Conservation (phyloP, 2,888 invertebrate species). For the Dorcus hopei region DNA sequence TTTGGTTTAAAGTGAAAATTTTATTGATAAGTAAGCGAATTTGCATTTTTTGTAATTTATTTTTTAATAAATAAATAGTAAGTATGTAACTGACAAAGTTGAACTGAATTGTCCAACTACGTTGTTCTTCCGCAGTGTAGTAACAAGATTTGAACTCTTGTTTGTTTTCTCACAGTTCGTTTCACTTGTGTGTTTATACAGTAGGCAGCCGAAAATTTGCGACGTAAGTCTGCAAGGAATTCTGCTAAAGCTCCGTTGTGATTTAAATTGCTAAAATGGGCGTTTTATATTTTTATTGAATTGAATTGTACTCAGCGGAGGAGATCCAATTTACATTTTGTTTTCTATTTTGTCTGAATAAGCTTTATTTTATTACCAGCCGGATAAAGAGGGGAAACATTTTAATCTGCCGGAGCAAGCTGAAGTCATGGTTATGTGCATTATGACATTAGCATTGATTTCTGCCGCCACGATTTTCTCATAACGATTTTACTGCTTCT, state of each 20-base stretch:
- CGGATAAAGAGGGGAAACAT: constrained; percentile 25
- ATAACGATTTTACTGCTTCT: constrained; percentile 14
- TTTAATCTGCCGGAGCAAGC: constrained; percentile 13
- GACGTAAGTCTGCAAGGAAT: constrained; percentile 25
- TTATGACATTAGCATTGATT: constrained; percentile 46
- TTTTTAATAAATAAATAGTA: no score
- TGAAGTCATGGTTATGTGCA: constrained; percentile 33
- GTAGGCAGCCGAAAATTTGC: constrained; percentile 11
- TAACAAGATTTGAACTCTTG: constrained; percentile 31
- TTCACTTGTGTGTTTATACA: constrained; percentile 21
- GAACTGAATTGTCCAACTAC: no score
- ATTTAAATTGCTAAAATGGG: constrained; percentile 51
- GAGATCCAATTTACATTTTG: constrained; percentile 23
- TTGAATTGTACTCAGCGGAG: constrained; percentile 36
- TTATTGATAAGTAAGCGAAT: no score
- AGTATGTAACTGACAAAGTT: no score
- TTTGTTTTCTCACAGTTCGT: constrained; percentile 36
- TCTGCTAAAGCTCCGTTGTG: constrained; percentile 38
- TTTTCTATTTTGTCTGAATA: constrained; percentile 27
- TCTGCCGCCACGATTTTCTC: constrained; percentile 31
- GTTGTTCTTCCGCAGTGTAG: no score
- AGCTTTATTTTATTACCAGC: constrained; percentile 29
- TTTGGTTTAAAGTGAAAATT: no score
- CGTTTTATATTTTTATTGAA: constrained; percentile 49
- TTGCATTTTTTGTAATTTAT: no score